Conservation (phyloP, 1,140 invertebrate species). For the Lutraria rhynchaena region DNA sequence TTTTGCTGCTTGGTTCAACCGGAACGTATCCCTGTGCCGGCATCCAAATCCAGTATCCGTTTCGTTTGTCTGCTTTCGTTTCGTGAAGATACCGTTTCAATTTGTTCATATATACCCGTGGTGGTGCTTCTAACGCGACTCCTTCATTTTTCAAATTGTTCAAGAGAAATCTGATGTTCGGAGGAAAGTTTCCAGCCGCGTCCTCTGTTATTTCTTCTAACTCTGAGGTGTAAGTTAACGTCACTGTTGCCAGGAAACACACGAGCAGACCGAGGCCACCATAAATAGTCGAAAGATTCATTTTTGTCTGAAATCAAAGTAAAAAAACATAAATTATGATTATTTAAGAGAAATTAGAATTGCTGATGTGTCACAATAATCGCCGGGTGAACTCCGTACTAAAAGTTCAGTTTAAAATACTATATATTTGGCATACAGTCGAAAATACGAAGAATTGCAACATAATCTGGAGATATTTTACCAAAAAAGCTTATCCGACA, state of each 20-base stretch:
- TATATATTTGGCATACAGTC: no score
- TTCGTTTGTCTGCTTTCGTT: conserved; percentile 61
- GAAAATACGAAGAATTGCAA: no score
- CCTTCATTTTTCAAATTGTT: conserved; percentile 58
- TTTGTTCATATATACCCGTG: conserved; percentile 65
- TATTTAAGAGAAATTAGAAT: no score
- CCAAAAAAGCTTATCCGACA: no score
- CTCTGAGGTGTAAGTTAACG: conserved; percentile 32
- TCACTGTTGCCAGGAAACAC: conserved; percentile 55
- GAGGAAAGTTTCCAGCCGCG: conserved; percentile 29
- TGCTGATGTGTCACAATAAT: no score
- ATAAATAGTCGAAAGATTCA: conserved; percentile 34
- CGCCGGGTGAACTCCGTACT: no score
- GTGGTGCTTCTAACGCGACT: conserved; percentile 64
- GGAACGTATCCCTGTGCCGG: conserved; percentile 78
- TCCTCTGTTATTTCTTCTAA: conserved; percentile 38
- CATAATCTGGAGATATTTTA: no score
- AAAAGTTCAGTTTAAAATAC: no score
- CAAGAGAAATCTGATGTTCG: conserved; percentile 47
- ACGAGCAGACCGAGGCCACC: conserved; percentile 17
- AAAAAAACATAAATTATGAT: no score
- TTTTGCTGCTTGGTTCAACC: conserved; percentile 65
- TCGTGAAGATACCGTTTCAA: conserved; percentile 59
- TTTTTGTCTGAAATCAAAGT: conserved; percentile 30
- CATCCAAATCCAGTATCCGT: conserved; percentile 78